Base-by-base conservation (phyloP, 2,797 vertebrate species). In the Australoheros facetus region DNA sequence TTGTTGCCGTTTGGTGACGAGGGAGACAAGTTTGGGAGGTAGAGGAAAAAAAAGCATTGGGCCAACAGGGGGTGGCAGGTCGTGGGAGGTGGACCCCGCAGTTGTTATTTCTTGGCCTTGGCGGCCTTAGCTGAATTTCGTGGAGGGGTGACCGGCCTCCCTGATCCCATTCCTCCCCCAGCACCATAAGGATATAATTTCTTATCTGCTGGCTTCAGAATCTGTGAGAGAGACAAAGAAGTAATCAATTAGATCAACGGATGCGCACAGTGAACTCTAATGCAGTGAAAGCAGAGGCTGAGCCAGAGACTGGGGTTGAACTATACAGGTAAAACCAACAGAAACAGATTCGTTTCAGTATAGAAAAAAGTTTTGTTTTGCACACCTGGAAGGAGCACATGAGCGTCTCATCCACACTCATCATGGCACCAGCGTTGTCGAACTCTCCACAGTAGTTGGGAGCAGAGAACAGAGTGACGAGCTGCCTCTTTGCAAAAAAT, bases 371-470 rank as follows among this genome's bases (percentile, higher is more conserved):
- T 30, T 66, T 26, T n/a, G 64, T 21, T 59, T 59, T 17, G 75
- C 85, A 48, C 34, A 96, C 96, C 95, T 96, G 96, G 89, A 96
- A 96, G 79, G 96, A 96, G 90, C 95, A 96, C 96, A 96, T 96
- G 89, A 96, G 95, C 0, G 96, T 96, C 82, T 96, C 96, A 19
- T 96, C 96, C 85, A 96, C 96, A 39, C 95, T 96, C 96, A 96
- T 96, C 96, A 96, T 96, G 90, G 96, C 96, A 11, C 96, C 96
- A 7, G 95, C 95, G 1, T 96, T 96, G 90, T 96, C 96, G 75
- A 96, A 96, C 91, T 96, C 96, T 58, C 96, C 96, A n/a, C 96
- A 96, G 93, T 96, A 96, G 93, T 96, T 96, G 6, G 96, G 96
- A 78, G 96, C 96, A 0, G 96, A 96, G 88, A 96, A 96, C 19